Base-by-base conservation (phyloP, 2,888 invertebrate genomes). In the Helleia helle region DNA sequence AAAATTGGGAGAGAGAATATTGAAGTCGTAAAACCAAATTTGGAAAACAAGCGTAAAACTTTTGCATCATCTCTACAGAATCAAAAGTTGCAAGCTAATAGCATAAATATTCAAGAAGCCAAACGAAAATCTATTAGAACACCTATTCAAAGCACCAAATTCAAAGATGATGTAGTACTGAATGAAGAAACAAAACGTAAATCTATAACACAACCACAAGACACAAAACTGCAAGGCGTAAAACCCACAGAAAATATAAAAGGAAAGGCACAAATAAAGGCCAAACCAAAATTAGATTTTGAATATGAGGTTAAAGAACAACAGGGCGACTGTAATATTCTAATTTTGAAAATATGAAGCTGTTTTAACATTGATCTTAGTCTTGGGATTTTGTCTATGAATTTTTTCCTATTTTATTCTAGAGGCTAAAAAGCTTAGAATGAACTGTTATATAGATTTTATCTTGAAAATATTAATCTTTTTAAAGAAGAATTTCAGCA, bases 301-400 rank as follows among this genome's bases (percentile, higher is more conserved):
- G 51, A 69, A 38, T 83, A 81, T 40, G 75, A 77, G 57, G 71
- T 83, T 0, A 66, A 59, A 26, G 79, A 81, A 50, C 67, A 63
- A 25, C 71, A 77, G 8, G 70, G 74, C 38, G 81, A 73, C 34
- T 80, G 74, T 52, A 83, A 83, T 53, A 81, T 83, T 48, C 49
- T 83, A 3, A 62, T 83, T 36, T 60, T 83, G 26, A 83, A 79
- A 44, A 61, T 80, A 38, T 62, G 50, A 46, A 18, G 26, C 11
- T 25, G 24, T 13, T 12, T 22, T n/a, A n/a, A n/a, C n/a, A n/a
- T n/a, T n/a, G n/a, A n/a, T n/a, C n/a, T n/a, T n/a, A n/a, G n/a
- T n/a, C n/a, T n/a, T n/a, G n/a, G n/a, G n/a, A n/a, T n/a, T n/a
- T n/a, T n/a, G n/a, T n/a, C n/a, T n/a, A n/a, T n/a, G n/a, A n/a